Percentiles rank a stretch among this genome's conserved stretches.
phyloP scores from a whole-genome alignment of 2,797 vertebrate species.

The Amazona finschi region DNA sequence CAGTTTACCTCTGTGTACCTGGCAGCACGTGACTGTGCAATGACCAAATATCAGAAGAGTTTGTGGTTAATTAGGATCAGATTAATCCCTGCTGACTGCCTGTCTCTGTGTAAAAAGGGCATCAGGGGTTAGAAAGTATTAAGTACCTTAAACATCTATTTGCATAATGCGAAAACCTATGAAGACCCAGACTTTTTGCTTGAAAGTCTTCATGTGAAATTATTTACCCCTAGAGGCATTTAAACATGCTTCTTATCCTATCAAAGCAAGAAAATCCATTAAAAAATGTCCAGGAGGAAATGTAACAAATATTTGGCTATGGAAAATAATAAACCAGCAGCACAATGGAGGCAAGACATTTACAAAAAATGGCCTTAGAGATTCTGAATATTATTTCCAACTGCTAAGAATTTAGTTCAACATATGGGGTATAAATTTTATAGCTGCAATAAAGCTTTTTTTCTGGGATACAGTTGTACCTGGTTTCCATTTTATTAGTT shows the following conservation, averaged over 20 bases:
- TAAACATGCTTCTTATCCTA: neutral
- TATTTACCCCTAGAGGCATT: conserved; percentile 7
- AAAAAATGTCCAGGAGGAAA: neutral
- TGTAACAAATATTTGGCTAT: neutral
- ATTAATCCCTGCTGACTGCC: conserved; percentile 79
- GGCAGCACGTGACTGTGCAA: conserved; percentile 82
- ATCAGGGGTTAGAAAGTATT: conserved; percentile 75
- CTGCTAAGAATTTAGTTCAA: neutral
- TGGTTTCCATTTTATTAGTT: neutral
- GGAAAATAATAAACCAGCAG: neutral
- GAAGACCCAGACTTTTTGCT: conserved; percentile 69
- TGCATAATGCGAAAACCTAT: conserved; percentile 65
- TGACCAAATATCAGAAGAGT: conserved; percentile 80
- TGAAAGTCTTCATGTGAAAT: conserved; percentile 56
- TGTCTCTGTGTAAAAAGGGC: conserved; percentile 79
- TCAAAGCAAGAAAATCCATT: conserved; percentile 6
- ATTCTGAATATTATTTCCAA: neutral
- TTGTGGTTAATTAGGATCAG: conserved; percentile 75
- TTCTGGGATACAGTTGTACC: neutral
- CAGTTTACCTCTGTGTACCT: conserved; percentile 82
- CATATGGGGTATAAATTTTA: neutral
- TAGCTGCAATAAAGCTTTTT: neutral
- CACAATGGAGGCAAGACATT: neutral
- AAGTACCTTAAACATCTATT: conserved; percentile 71
- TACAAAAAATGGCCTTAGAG: neutral